These are phyloP conservation scores for Stomatorhinus ivindoensis DNA, from an alignment of 2,113 vertebrate genomes.

Conservation along the genomic window DNA sequence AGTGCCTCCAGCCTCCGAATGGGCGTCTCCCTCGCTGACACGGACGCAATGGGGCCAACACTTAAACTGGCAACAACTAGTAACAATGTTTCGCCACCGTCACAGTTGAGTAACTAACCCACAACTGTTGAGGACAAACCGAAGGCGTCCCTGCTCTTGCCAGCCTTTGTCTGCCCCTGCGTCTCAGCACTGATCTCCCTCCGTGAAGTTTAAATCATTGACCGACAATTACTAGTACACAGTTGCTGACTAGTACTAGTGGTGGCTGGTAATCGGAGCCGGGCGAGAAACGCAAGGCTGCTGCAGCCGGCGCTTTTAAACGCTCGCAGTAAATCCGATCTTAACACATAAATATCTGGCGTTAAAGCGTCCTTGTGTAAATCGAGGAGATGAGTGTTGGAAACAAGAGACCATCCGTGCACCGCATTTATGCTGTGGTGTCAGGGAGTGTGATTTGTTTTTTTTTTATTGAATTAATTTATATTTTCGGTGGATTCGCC, in stretches of 20 bases:
- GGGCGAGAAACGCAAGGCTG: background rate
- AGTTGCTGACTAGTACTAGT: background rate
- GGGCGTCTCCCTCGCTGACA: constrained; percentile 60
- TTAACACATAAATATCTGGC: background rate
- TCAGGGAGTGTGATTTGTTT: background rate
- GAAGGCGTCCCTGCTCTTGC: background rate
- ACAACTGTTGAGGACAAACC: background rate
- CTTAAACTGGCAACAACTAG: constrained; percentile 1
- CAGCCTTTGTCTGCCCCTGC: background rate
- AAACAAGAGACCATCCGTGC: background rate
- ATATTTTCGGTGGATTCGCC: constrained; percentile 17
- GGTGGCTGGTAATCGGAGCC: background rate
- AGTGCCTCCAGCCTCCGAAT: constrained; percentile 50
- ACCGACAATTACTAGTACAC: background rate
- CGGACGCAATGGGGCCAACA: constrained; percentile 20
- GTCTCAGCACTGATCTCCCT: background rate
- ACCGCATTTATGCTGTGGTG: background rate
- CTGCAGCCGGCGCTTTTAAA: background rate
- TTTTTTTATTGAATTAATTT: background rate
- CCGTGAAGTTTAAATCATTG: constrained; percentile 1
- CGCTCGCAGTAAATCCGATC: background rate
- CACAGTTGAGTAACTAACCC: background rate
- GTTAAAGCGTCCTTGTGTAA: background rate
- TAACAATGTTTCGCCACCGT: background rate
- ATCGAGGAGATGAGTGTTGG: background rate